Evolutionary conservation across 2,888 invertebrate genomes (phyloP), one percentile per base, ranked within the genome.

Genomic region (Drosophila histrio): DNA sequence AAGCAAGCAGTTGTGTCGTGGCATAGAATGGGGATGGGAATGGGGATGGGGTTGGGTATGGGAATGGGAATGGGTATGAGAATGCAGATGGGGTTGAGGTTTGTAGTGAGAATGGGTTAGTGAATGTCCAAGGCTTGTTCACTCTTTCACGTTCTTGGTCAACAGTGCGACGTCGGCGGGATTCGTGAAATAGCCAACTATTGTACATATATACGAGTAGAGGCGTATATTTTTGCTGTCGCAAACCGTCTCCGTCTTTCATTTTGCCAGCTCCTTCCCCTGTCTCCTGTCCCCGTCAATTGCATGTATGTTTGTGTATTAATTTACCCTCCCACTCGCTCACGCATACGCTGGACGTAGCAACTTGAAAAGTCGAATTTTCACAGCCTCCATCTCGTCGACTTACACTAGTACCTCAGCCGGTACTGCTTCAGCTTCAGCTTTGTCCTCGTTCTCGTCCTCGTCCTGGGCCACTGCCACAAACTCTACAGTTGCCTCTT

Each of bases 361-460:
- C 83, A 82, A 81, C 80, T 81, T 81, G 80, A 81, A 81, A 81
- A 81, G 85, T 81, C 80, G 86, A 81, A 81, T 85, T 81, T 85
- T 81, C 80, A 79, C 63, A 77, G 79, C 77, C 86, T 82, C 83
- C 66, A 78, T 9, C 78, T 65, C 73, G 70, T 69, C 67, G 76
- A 64, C 80, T 77, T 74, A 61, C 77, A 68, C 50, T 68, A 61
- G 63, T 79, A 77, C 82, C 81, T 84, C 77, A 80, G 65, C 70
- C 59, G 50, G 44, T 59, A 50, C 57, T 61, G 30, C 28, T 9
- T 11, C 52, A 52, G 26, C 52, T 28, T 13, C 30, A 46, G 2
- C 47, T 34, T 30, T 24, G 41, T 30, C 30, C 41, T 52, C 38
- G 26, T n/a, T n/a, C 36, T 17, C 38, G 26, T 24, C 9, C 19